Conservation (phyloP, 2,113 vertebrate species). For the Willisornis vidua region DNA sequence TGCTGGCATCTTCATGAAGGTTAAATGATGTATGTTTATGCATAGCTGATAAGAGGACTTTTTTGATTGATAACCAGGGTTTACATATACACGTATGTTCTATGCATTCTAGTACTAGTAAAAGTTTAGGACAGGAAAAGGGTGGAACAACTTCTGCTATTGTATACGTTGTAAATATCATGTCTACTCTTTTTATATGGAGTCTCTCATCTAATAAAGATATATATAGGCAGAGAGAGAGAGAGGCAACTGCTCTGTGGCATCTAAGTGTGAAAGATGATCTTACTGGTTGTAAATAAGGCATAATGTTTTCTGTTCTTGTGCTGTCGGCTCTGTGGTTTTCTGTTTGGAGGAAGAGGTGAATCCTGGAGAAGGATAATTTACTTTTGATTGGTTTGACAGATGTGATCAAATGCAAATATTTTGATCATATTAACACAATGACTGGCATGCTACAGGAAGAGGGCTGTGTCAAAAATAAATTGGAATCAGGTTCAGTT, state of each 20-base stretch:
- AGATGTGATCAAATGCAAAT: constrained; percentile 62
- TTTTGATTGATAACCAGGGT: neutral
- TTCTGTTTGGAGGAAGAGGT: constrained; percentile 11
- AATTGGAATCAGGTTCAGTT: neutral
- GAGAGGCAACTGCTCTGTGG: neutral
- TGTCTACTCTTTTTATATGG: neutral
- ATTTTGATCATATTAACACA: constrained; percentile 53
- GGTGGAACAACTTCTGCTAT: neutral
- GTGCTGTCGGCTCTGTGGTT: neutral
- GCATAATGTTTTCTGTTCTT: neutral
- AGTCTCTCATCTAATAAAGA: neutral
- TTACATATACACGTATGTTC: neutral
- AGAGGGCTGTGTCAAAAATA: constrained; percentile 15
- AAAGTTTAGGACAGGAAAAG: neutral
- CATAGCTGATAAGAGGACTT: neutral
- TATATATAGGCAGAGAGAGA: neutral
- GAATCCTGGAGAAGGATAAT: constrained; percentile 6
- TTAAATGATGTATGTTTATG: neutral
- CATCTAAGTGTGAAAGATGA: neutral
- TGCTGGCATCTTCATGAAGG: neutral
- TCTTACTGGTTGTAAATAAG: neutral
- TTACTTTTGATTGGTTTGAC: constrained; percentile 48
- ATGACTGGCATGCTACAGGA: neutral
- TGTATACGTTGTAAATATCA: neutral
- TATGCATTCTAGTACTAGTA: neutral